These are phyloP conservation scores for Erethizon dorsatum DNA, from an alignment of 2,797 vertebrate genomes.

Conservation along the genomic window DNA sequence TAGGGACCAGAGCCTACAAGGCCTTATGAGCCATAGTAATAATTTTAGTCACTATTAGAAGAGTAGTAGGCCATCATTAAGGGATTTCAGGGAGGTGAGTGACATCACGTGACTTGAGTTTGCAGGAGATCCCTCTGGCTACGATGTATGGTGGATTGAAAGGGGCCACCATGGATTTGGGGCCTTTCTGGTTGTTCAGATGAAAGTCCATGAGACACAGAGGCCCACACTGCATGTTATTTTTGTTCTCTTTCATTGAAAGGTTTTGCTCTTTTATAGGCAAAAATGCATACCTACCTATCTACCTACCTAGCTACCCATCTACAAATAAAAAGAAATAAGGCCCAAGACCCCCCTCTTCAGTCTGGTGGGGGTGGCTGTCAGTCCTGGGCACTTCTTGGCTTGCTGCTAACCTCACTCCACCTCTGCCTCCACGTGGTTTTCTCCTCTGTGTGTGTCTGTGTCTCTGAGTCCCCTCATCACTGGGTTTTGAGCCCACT, in stretches of 20 bases:
- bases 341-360: neutral
- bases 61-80: neutral
- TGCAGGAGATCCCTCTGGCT: neutral
- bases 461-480: neutral
- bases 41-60: conserved; percentile 25
- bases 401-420: neutral
- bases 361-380: neutral
- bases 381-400: neutral
- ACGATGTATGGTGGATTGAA: neutral
- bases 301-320: neutral
- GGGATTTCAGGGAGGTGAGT: neutral
- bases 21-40: neutral
- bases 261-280: conserved; percentile 48
- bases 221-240: neutral
- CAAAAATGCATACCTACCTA: neutral
- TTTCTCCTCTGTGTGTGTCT: neutral
- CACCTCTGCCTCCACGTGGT: neutral
- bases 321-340: neutral
- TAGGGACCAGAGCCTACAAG: neutral
- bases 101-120: conserved; percentile 20
- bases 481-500: neutral
- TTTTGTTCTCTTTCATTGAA: conserved; percentile 55
- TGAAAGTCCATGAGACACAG: neutral
- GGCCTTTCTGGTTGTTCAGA: neutral
- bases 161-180: neutral